Base-by-base conservation (phyloP, 53 echinoderm and acorn worm genomes). In the Henricia sp. region DNA sequence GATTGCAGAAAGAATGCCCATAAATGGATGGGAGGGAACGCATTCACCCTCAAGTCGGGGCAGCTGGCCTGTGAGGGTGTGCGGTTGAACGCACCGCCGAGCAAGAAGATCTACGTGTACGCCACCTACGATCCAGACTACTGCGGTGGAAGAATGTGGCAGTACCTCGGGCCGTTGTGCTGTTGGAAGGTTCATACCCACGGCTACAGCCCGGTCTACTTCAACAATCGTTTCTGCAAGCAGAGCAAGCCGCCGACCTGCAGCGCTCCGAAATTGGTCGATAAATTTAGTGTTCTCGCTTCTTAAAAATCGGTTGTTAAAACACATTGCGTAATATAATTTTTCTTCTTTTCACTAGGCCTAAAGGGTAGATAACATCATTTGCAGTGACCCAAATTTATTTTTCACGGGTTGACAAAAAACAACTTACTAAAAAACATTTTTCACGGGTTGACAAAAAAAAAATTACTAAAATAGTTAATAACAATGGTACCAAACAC, bases 51-150 rank as follows among this genome's bases (percentile, higher is more conserved):
- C 36, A 13, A 1, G 5, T 73, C 73, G 34, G 75, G 75, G 20
- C 40, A 10, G 17, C 20, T 1, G 3, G 75, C 75, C 38, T 75
- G 75, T n/a, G 57, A 27, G 25, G 10, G 5, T 20, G 57, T 40
- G 38, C 35, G 41, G 5, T n/a, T 5, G 9, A 55, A 58, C 42
- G 75, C 75, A 37, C 16, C 75, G 16, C 75, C 75, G 43, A 35
- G 13, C 57, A 38, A 33, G 36, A 30, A 35, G 38, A 57, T 75
- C 75, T 57, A 75, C 75, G 75, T 75, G 75, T 75, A 75, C 39
- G 75, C 58, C 11, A 34, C 75, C 0, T 75, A 75, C 57, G 28
- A 27, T 16, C 75, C 75, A 25, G 58, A 58, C 40, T 56, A 57
- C 10, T 75, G 75, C 37, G 75, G 57, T 0, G 58, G 35, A 3